Evolutionary conservation across 2,888 invertebrate genomes (phyloP).

Genomic region (Coremacera marginata): DNA sequence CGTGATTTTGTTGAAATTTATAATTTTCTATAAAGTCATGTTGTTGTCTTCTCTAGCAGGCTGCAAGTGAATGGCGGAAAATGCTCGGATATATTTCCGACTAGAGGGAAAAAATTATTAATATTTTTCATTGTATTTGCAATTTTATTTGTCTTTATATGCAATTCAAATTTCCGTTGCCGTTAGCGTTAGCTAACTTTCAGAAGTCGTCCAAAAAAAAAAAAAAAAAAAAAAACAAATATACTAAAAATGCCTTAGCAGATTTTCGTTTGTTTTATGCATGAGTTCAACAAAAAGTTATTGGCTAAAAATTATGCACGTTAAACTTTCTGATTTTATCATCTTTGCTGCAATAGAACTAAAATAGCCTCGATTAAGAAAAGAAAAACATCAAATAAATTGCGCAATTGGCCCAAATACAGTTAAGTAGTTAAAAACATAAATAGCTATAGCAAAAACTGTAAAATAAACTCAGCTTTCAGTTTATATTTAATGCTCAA

Average conservation of each 20-base stretch:
- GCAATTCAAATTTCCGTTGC: conserved; percentile 32
- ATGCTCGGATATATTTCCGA: conserved; percentile 11
- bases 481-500: too few species aligned
- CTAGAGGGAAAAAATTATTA: not conserved
- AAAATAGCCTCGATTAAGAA: not conserved
- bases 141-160: conserved; percentile 30
- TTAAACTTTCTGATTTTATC: too few species aligned
- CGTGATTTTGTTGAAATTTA: conserved; percentile 44
- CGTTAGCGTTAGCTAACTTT: not conserved
- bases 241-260: not conserved
- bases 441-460: too few species aligned
- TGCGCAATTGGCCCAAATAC: too few species aligned
- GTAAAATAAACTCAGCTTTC: too few species aligned
- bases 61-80: conserved; percentile 47
- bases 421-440: too few species aligned
- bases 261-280: not conserved
- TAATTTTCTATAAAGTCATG: conserved; percentile 20
- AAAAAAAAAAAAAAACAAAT: not conserved
- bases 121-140: not conserved
- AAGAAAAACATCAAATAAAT: not conserved
- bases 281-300: too few species aligned
- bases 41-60: not conserved
- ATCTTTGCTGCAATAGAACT: too few species aligned
- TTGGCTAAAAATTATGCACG: too few species aligned
- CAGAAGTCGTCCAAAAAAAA: not conserved